Evolutionary conservation across 2,888 invertebrate genomes (phyloP).

Genomic region (Rugalucina vietnamica): DNA sequence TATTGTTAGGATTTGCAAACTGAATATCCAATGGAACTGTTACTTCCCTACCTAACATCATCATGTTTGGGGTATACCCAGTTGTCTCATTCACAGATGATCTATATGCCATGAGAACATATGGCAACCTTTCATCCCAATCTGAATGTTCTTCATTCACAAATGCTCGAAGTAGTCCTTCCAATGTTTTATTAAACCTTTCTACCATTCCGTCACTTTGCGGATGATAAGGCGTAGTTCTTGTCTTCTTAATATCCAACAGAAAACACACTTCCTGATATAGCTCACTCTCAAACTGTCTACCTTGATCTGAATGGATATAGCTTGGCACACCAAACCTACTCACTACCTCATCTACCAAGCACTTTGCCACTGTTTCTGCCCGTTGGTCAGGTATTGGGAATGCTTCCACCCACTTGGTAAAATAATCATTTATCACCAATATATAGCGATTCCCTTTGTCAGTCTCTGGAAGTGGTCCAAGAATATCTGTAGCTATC

Average conservation of each 20-base stretch:
- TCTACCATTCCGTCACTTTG: conserved; percentile 6
- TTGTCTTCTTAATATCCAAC: neutral
- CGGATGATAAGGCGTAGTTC: conserved; percentile 3
- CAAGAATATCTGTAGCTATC: neutral
- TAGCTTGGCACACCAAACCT: conserved; percentile 4
- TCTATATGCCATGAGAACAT: neutral
- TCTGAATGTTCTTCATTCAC: conserved; percentile 7
- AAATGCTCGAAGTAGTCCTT: conserved; percentile 4
- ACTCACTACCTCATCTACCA: neutral
- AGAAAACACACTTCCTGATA: conserved; percentile 10
- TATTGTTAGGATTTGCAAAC: neutral
- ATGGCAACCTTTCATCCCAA: conserved; percentile 2
- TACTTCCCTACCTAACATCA: neutral
- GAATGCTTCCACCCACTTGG: neutral
- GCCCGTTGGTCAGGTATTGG: neutral
- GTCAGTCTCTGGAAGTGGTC: neutral
- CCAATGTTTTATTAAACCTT: neutral
- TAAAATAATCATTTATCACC: neutral
- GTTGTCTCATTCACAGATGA: conserved; percentile 4
- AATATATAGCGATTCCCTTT: conserved; percentile 5
- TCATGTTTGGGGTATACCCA: neutral
- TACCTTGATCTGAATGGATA: neutral
- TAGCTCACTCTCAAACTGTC: neutral
- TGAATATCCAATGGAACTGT: conserved; percentile 1
- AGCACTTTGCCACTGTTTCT: neutral